A percentile compares a stretch with the other conserved stretches of the same genome.
These are phyloP conservation scores for Paralvinella palmiformis DNA, from an alignment of 1,140 invertebrate species.

Conservation along the genomic window DNA sequence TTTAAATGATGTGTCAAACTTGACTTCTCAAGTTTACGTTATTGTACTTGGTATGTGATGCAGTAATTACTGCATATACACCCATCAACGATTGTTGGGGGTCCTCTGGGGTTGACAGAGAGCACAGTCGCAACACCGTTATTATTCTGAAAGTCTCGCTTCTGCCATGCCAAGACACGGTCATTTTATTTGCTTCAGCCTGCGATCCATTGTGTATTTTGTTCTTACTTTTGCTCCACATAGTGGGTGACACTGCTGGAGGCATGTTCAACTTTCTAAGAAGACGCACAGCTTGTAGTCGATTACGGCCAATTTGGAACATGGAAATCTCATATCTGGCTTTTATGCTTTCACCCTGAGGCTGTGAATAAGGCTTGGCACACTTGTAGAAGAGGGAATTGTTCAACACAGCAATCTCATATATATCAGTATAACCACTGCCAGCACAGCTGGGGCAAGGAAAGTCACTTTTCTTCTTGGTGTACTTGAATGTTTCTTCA, in stretches of 20 bases:
- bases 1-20: too few species aligned
- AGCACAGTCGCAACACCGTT: too few species aligned
- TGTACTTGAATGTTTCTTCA: too few species aligned
- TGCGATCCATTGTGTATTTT: not conserved
- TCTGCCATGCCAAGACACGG: too few species aligned
- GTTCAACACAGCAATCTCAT: not conserved
- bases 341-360: slow-evolving; percentile 1
- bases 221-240: not conserved
- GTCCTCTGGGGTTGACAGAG: too few species aligned
- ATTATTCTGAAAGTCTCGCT: too few species aligned
- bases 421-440: not conserved
- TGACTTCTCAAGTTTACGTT: too few species aligned
- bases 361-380: not conserved
- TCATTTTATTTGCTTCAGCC: not conserved
- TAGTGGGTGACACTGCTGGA: not conserved
- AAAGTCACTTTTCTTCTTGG: not conserved
- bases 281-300: not conserved
- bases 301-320: not conserved
- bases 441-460: not conserved
- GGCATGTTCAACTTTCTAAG: not conserved
- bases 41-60: too few species aligned
- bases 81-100: too few species aligned
- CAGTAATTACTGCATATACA: too few species aligned
- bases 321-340: not conserved
- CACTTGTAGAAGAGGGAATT: not conserved